Base-by-base conservation (phyloP, 2,888 invertebrate genomes). In the Drosophila subsilvestris region DNA sequence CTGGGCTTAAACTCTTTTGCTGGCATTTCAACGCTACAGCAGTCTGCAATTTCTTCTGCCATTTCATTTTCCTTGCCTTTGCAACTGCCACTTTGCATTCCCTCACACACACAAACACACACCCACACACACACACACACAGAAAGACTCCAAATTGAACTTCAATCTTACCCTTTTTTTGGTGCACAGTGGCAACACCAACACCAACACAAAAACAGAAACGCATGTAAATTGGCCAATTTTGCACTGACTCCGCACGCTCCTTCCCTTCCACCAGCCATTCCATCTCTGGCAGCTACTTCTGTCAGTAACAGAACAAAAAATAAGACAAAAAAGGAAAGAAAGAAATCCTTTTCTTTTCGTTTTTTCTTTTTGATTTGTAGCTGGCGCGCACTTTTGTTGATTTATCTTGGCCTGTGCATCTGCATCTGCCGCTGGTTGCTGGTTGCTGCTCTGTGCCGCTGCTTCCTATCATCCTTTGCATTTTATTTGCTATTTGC, bases 161-260 rank as follows among this genome's bases (percentile, higher is more conserved):
- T 84, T 80, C 86, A 83, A 84, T 83, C 60, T 72, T 67, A 25
- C 43, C 51, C 54, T 72, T 74, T 63, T 56, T 78, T 63, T 59
- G 1, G 1, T 14, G 32, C 37, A 37, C 37, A 37, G 14, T 7
- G 37, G 37, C 37, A 37, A 59, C 68, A 75, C 56, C 37, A 37
- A 59, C 68, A 75, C 56, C 51, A 29, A 54, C 43, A 50, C 58
- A 55, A 47, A 32, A 63, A 74, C 72, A 72, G 75, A 82, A 84
- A 82, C 80, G 88, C 80, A 86, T 87, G 88, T 83, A 85, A 85
- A 85, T 85, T 85, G 85, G 88, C 88, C 85, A 85, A 85, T 85
- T 87, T 85, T 49, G 71, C 71, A 73, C 70, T 69, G 72, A 67
- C 79, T 53, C 66, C 57, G 71, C 56, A 68, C n/a, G 14, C 63